These are phyloP conservation scores for Karalla daura DNA, from an alignment of 2,797 vertebrate genomes.

Conservation along the genomic window DNA sequence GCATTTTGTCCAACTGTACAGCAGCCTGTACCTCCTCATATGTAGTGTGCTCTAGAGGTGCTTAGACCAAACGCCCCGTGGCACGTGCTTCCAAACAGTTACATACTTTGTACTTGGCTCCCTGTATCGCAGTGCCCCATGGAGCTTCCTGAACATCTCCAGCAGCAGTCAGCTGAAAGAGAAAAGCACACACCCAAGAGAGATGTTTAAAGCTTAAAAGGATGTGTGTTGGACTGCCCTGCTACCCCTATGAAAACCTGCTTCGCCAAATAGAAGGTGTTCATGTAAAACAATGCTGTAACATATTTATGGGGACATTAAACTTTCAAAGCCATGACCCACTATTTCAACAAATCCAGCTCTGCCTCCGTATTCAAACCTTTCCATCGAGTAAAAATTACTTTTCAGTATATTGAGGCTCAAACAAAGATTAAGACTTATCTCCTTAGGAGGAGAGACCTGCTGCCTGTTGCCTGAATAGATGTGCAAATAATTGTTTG, in stretches of 20 bases:
- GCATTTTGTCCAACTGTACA: slow-evolving; percentile 12
- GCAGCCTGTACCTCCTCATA: slow-evolving; percentile 15
- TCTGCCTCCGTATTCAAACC: background rate
- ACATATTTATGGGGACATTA: background rate
- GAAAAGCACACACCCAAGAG: slow-evolving; percentile 18
- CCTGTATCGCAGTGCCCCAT: slow-evolving; percentile 7
- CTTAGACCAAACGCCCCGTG: slow-evolving; percentile 17
- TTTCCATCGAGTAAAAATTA: background rate
- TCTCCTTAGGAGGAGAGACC: background rate
- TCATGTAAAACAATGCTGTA: background rate
- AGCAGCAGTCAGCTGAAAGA: slow-evolving; percentile 49
- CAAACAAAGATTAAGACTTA: background rate
- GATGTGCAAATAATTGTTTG: slow-evolving; percentile 1
- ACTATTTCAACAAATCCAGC: background rate
- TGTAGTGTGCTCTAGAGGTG: slow-evolving; percentile 4
- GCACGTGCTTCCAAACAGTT: slow-evolving; percentile 30
- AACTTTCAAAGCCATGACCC: background rate
- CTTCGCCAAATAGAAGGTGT: slow-evolving; percentile 1
- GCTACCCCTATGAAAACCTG: slow-evolving; percentile 11
- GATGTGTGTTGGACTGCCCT: slow-evolving; percentile 15
- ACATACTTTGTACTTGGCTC: slow-evolving; percentile 48
- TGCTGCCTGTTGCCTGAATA: background rate
- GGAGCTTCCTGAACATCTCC: slow-evolving; percentile 41
- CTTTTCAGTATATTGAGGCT: background rate
- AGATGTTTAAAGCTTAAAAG: slow-evolving; percentile 31